phyloP scores from a whole-genome alignment of 2,797 vertebrate species.

The Catamblyrhynchus diadema region DNA sequence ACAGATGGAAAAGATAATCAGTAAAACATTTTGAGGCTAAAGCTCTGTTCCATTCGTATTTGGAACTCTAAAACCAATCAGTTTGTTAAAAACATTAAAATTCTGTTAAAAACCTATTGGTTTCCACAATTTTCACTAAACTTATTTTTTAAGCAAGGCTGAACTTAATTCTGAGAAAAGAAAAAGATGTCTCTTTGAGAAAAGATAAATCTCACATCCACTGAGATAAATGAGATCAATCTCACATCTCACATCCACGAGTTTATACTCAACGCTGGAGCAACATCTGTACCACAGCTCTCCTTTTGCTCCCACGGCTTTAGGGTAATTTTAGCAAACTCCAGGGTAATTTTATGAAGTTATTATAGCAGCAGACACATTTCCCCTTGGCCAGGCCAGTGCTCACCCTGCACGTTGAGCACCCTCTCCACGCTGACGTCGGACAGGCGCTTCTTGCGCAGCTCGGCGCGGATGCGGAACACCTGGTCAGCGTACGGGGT shows the following conservation, averaged over 20 bases:
- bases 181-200: not conserved
- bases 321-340: not conserved
- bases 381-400: not conserved
- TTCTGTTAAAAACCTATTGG: not conserved
- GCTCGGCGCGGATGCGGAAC: constrained; percentile 95
- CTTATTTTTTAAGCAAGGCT: not conserved
- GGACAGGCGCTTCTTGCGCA: constrained; percentile 94
- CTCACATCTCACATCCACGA: not conserved
- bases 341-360: fast-evolving
- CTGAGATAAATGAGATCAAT: not conserved
- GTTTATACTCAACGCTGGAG: not conserved
- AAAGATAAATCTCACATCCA: not conserved
- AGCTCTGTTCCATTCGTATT: not conserved
- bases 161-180: not conserved
- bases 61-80: not conserved
- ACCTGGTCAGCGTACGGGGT: constrained; percentile 98
- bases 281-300: not conserved
- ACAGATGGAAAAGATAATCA: not conserved
- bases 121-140: not conserved
- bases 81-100: not conserved
- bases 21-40: not conserved
- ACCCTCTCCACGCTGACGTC: constrained; percentile 98
- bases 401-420: constrained; percentile 97
- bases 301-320: not conserved
- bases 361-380: not conserved